Conservation (phyloP, 2,888 invertebrate genomes). For the Eilema caniola region DNA sequence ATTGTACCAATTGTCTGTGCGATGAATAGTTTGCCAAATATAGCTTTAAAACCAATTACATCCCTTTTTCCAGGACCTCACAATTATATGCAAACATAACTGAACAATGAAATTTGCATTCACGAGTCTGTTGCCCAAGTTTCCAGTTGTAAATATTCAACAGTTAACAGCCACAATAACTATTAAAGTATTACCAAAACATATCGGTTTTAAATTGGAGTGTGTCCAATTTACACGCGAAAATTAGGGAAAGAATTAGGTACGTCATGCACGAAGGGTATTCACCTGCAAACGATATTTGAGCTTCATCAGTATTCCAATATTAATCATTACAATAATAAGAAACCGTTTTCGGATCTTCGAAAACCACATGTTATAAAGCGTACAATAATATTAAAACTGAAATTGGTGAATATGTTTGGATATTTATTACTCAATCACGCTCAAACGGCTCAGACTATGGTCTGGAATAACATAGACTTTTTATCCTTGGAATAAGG, state of each 20-base stretch:
- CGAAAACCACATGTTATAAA: background rate
- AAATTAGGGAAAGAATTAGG: conserved; percentile 24
- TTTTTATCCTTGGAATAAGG: background rate
- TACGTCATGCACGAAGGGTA: background rate
- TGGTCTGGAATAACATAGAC: no score
- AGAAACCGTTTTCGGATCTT: background rate
- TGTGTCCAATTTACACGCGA: conserved; percentile 39
- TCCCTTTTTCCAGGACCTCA: no score
- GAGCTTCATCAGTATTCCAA: background rate
- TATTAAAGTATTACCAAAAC: conserved; percentile 11
- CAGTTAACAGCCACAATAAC: background rate
- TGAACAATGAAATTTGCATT: no score
- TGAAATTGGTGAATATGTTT: background rate
- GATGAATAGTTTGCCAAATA: background rate
- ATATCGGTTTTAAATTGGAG: conserved; percentile 20
- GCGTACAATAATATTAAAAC: no score
- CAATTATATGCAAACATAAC: no score
- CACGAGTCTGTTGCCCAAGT: no score
- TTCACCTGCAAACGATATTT: conserved; percentile 7
- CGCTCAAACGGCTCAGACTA: no score
- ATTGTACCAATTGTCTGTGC: no score
- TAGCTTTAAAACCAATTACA: background rate
- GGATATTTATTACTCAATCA: no score
- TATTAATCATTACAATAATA: conserved; percentile 3
- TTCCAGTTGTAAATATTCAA: no score